Percentiles rank a stretch among this genome's conserved stretches.
Conservation (phyloP, 2,888 invertebrate genomes). For the Nebria salina region DNA sequence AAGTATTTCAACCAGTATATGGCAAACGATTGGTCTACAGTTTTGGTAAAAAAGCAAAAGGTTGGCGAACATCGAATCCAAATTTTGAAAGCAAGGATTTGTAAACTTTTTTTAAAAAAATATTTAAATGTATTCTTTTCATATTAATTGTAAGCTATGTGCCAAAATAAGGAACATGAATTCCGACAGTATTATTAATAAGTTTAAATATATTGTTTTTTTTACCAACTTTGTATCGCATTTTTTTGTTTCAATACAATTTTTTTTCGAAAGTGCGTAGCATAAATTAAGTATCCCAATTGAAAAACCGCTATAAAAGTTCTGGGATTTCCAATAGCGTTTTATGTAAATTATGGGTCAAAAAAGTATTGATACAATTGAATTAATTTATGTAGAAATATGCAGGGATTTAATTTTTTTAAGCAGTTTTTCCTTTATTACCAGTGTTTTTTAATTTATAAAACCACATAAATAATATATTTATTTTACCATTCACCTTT, state of each 20-base stretch:
- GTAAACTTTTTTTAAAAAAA: neutral
- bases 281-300: no score
- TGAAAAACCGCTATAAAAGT: no score
- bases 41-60: slow-evolving; percentile 82
- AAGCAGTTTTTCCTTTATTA: no score
- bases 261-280: neutral
- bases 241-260: neutral
- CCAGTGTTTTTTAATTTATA: no score
- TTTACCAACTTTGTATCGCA: neutral
- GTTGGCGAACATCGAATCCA: slow-evolving; percentile 66
- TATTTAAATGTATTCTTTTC: neutral
- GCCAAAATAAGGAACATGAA: slow-evolving; percentile 14
- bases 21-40: slow-evolving; percentile 82
- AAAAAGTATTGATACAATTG: no score
- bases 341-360: no score
- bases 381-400: no score
- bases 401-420: no score
- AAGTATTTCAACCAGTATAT: slow-evolving; percentile 78
- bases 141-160: slow-evolving; percentile 10
- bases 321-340: no score
- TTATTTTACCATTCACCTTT: no score
- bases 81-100: slow-evolving; percentile 18
- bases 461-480: no score
- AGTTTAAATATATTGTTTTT: slow-evolving; percentile 8
- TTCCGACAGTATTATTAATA: slow-evolving; percentile 5